These are phyloP conservation scores for Coptotermes formosanus DNA, from an alignment of 1,140 invertebrate species.

Conservation along the genomic window DNA sequence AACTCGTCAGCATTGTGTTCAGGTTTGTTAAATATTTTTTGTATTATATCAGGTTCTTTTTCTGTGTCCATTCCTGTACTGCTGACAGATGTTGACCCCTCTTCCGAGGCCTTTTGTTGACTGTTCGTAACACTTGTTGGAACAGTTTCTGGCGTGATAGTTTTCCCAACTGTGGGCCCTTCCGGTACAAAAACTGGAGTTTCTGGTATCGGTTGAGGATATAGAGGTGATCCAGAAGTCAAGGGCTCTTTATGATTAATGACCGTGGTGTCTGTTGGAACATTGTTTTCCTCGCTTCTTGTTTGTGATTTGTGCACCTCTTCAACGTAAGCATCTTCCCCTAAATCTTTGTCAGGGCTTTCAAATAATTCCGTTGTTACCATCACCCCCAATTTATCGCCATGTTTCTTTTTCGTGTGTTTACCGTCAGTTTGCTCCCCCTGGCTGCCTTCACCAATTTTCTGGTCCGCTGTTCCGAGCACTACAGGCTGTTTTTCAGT, in stretches of 20 bases:
- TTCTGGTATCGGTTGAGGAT: background rate
- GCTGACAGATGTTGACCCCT: background rate
- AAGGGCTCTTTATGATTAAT: background rate
- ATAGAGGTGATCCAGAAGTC: background rate
- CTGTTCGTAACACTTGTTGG: background rate
- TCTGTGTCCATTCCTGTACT: background rate
- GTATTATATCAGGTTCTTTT: background rate
- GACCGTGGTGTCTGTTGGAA: background rate
- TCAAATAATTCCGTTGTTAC: background rate
- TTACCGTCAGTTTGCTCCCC: background rate
- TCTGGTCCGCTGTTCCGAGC: background rate
- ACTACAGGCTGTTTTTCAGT: background rate
- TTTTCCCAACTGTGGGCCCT: background rate
- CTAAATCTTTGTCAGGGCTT: background rate
- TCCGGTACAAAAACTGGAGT: background rate
- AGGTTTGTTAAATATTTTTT: background rate
- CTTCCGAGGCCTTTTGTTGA: background rate
- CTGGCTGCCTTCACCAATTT: background rate
- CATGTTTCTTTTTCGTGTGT: background rate
- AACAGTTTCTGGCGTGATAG: background rate
- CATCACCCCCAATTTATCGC: background rate
- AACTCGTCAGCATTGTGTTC: background rate
- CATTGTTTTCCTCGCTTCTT: background rate
- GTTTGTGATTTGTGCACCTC: background rate
- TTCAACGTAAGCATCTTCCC: background rate